phyloP scores from a whole-genome alignment of 1,140 invertebrate genomes.

The Drosophila malerkotliana region DNA sequence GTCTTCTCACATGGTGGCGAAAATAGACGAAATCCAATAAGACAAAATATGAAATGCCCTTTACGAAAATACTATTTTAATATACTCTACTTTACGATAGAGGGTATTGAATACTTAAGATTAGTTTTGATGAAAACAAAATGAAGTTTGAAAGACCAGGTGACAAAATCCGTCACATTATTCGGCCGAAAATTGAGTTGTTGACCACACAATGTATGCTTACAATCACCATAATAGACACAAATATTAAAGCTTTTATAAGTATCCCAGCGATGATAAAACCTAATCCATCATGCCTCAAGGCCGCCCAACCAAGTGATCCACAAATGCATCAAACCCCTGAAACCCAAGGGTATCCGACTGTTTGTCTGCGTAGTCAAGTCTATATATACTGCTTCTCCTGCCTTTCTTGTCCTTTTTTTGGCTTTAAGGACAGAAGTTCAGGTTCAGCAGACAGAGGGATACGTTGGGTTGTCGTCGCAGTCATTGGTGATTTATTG shows the following conservation, averaged over 20 bases:
- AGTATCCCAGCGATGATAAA: conserved; percentile 21
- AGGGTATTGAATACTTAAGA: background rate
- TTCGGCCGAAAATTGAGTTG: background rate
- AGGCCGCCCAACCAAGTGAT: conserved; percentile 10
- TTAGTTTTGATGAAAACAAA: background rate
- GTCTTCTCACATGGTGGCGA: conserved; percentile 43
- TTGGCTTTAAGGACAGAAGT: conserved; percentile 23
- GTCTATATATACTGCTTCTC: conserved; percentile 21
- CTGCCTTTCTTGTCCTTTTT: conserved; percentile 12
- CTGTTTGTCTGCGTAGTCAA: conserved; percentile 30
- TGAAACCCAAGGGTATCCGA: conserved; percentile 25
- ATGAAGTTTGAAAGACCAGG: background rate
- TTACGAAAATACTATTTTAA: conserved; percentile 6
- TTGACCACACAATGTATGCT: background rate
- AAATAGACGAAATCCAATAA: background rate
- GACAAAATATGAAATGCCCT: conserved; percentile 24
- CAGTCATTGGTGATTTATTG: conserved; percentile 73
- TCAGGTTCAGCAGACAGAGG: conserved; percentile 43
- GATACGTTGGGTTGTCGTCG: conserved; percentile 53
- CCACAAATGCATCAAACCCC: conserved; percentile 6
- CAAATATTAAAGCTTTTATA: conserved; percentile 10
- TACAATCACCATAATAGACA: conserved; percentile 11
- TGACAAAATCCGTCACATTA: background rate
- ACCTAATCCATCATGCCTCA: conserved; percentile 40
- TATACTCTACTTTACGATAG: background rate